A percentile compares a stretch with the other conserved stretches of the same genome.
Conservation (phyloP, 2,888 invertebrate species). For the Ectemnius continuus region DNA sequence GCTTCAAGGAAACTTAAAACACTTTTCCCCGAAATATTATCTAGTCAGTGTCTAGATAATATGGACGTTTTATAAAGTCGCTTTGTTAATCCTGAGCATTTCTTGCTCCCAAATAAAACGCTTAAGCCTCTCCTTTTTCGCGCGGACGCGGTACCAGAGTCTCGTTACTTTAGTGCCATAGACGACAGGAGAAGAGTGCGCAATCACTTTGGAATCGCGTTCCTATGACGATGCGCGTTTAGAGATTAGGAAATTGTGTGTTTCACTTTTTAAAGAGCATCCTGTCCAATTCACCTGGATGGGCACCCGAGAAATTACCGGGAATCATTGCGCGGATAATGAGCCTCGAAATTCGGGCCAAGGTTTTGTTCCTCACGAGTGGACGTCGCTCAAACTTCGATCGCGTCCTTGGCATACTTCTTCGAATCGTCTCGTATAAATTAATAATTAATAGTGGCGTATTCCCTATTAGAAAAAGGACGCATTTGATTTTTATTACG, state of each 20-base stretch:
- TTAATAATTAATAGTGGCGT: constrained; percentile 11
- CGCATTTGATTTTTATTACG: constrained; percentile 3
- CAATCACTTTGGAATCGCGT: constrained; percentile 7
- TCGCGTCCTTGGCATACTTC: constrained; percentile 42
- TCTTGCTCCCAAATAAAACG: constrained; percentile 6
- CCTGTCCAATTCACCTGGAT: background rate
- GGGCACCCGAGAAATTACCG: constrained; percentile 7
- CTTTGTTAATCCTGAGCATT: constrained; percentile 1
- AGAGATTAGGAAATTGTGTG: constrained; percentile 1
- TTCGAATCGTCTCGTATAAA: background rate
- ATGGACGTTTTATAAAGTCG: constrained; percentile 9
- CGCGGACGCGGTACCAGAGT: constrained; percentile 14
- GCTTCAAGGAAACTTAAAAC: constrained; percentile 10
- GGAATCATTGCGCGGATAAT: constrained; percentile 17
- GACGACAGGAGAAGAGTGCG: background rate
- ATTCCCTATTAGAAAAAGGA: background rate
- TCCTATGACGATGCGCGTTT: background rate
- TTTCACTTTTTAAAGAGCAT: background rate
- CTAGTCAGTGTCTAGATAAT: constrained; percentile 49
- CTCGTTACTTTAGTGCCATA: constrained; percentile 40
- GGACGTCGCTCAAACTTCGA: constrained; percentile 16
- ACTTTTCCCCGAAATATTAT: constrained; percentile 30
- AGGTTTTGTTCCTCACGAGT: constrained; percentile 31
- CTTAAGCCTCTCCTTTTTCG: constrained; percentile 22
- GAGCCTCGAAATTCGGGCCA: constrained; percentile 33